phyloP scores from a whole-genome alignment of 2,797 vertebrate species.

The Mormyrops attenuatus region DNA sequence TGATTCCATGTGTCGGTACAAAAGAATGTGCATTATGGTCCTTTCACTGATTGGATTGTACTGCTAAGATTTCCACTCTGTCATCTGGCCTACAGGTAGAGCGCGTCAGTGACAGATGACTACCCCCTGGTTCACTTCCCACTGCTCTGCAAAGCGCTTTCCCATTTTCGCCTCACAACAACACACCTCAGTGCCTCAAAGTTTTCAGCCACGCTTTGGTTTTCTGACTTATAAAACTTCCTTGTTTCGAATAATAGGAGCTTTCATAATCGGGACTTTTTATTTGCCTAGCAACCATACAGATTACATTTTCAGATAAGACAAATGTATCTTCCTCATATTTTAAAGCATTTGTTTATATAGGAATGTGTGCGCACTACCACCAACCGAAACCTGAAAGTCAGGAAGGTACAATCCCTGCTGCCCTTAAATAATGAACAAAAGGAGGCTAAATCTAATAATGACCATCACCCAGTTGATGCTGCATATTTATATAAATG shows the following conservation, averaged over 20 bases:
- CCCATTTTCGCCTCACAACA: neutral
- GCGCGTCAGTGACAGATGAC: neutral
- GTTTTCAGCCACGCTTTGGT: neutral
- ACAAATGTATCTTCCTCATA: neutral
- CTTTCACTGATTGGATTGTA: neutral
- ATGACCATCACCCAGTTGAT: neutral
- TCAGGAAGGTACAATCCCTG: neutral
- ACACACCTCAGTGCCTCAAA: neutral
- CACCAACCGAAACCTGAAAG: neutral
- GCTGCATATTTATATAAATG: neutral
- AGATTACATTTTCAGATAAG: neutral
- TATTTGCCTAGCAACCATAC: neutral
- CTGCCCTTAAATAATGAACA: neutral
- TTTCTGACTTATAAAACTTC: neutral
- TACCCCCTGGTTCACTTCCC: neutral
- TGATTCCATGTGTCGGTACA: neutral
- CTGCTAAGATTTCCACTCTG: neutral
- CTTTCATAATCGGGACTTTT: neutral
- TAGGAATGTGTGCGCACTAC: neutral
- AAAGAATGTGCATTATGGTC: neutral
- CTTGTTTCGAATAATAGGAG: neutral
- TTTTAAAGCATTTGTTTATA: neutral
- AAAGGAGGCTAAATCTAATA: neutral
- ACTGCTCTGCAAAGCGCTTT: conserved; percentile 1
- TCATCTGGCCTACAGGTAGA: neutral